These are phyloP conservation scores for Solenopsis invicta DNA, from an alignment of 1,140 invertebrate species.

Conservation along the genomic window DNA sequence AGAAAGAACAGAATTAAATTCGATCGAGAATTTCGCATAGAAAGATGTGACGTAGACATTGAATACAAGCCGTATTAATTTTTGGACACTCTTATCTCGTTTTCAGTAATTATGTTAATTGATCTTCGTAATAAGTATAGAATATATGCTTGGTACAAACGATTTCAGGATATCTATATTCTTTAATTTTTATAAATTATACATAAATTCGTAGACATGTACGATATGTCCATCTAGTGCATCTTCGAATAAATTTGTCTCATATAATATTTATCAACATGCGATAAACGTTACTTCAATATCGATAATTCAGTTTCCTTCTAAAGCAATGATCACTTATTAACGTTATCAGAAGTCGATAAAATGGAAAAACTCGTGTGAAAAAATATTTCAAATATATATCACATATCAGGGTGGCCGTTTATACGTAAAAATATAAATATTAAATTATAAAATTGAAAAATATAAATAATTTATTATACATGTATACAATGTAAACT, in stretches of 20 bases:
- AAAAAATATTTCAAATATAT: background rate
- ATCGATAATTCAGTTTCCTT: constrained; percentile 4
- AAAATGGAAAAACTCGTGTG: background rate
- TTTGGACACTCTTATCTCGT: background rate
- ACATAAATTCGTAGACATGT: background rate
- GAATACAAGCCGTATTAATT: background rate
- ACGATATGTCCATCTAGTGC: background rate
- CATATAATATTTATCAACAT: background rate
- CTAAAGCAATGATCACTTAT: background rate
- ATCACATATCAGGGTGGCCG: too few species aligned
- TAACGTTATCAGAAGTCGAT: background rate
- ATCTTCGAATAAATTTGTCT: background rate
- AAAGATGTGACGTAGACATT: background rate
- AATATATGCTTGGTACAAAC: background rate
- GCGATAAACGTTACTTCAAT: background rate
- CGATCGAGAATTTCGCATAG: background rate
- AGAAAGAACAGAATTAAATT: background rate
- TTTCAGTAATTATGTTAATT: background rate
- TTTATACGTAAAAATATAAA: too few species aligned
- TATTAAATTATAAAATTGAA: too few species aligned
- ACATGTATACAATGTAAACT: too few species aligned
- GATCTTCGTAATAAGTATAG: background rate
- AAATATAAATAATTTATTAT: too few species aligned
- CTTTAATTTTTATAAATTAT: background rate
- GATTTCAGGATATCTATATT: background rate